Base-by-base conservation (phyloP, 1,140 invertebrate genomes). In the Neuroterus valhalla region DNA sequence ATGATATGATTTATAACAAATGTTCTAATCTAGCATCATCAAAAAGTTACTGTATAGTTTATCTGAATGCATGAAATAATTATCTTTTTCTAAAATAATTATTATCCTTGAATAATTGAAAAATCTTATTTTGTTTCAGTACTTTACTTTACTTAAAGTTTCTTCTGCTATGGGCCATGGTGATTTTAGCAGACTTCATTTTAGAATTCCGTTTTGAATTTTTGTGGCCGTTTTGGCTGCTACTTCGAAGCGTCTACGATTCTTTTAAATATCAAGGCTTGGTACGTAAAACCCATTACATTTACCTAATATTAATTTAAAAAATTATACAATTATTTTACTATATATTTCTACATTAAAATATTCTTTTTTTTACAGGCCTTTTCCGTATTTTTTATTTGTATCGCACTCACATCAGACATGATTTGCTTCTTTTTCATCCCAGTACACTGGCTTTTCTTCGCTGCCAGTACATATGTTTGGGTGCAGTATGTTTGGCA, bases 401-500 rank as follows among this genome's bases (percentile, higher is more conserved):
- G 97, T 90, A 97, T 99, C 89, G 97, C 98, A 82, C 93, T 99
- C 77, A 99, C 98, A 79, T 98, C 98, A 82, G 98, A 99, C 91
- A 96, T 99, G 93, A 96, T 99, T 90, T 99, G 98, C 93, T 98
- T 98, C 91, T 97, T 99, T 91, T 98, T 99, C 90, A 98, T 99
- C 92, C 98, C 98, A 76, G 94, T 99, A 80, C 97, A 99, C 89
- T 99, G 97, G 95, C 92, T 99, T 84, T 98, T 99, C 90, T 99
- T 99, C 91, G 96, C 96, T 79, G 98, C 98, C 79, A 98, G 97
- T 91, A 99, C 97, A 82, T 99, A 99, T 90, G 97, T 99, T 73
- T 99, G 98, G 98, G 96, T 99, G 82, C 98, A 99, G 91, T 99
- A 98, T 91, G 96, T 98, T 78, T 99, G 98, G 97, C 97, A 98